A percentile compares a stretch with the other conserved stretches of the same genome.
phyloP scores from a whole-genome alignment of 2,888 invertebrate species.

The Mantis religiosa region DNA sequence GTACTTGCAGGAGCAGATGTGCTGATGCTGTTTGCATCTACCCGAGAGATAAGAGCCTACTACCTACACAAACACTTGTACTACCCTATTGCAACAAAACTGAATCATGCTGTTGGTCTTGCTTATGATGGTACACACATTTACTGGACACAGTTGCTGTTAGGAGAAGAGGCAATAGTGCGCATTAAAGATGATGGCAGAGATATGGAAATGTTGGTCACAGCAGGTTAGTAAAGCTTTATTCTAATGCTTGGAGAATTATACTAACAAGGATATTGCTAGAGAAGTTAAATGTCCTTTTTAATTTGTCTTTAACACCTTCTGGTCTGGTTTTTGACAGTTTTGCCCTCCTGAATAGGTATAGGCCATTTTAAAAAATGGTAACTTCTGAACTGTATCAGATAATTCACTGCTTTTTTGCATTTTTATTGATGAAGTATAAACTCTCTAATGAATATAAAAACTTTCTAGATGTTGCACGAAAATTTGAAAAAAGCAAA shows the following conservation, averaged over 20 bases:
- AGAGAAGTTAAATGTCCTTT: too few relatives aligned
- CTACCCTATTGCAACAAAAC: slow-evolving; percentile 34
- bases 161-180: slow-evolving; percentile 68
- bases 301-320: too few relatives aligned
- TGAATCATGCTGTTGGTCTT: slow-evolving; percentile 53
- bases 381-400: too few relatives aligned
- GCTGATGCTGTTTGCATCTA: slow-evolving; percentile 63
- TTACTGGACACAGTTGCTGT: slow-evolving; percentile 73
- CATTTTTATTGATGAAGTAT: too few relatives aligned
- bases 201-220: slow-evolving; percentile 51
- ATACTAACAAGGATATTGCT: background rate
- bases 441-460: too few relatives aligned
- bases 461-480: too few relatives aligned
- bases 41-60: slow-evolving; percentile 54
- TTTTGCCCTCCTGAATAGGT: too few relatives aligned
- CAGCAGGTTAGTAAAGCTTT: slow-evolving; percentile 39
- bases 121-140: slow-evolving; percentile 64
- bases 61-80: slow-evolving; percentile 54
- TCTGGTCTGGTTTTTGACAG: too few relatives aligned
- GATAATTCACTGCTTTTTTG: too few relatives aligned
- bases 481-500: too few relatives aligned
- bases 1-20: slow-evolving; percentile 56
- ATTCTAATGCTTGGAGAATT: too few relatives aligned
- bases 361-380: too few relatives aligned
- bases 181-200: slow-evolving; percentile 59